Conservation (phyloP, 2,113 vertebrate genomes). For the Octodon degus region DNA sequence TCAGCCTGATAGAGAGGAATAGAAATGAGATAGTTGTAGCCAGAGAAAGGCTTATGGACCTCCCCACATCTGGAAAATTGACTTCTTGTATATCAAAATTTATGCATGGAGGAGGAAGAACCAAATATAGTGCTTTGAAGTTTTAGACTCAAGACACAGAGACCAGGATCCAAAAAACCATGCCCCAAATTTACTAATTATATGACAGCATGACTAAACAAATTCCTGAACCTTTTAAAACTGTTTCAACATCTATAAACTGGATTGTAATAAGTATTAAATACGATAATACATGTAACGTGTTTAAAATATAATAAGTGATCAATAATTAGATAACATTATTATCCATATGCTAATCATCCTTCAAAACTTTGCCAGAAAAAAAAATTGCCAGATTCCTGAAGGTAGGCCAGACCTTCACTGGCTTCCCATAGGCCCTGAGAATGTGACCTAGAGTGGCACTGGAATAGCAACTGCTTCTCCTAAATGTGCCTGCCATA, state of each 20-base stretch:
- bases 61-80: neutral
- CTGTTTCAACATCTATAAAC: slow-evolving; percentile 39
- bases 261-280: neutral
- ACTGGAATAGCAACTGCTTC: neutral
- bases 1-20: neutral
- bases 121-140: neutral
- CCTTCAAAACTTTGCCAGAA: slow-evolving; percentile 46
- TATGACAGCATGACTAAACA: neutral
- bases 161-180: neutral
- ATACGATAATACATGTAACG: neutral
- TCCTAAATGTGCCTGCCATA: neutral
- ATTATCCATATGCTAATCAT: neutral
- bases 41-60: neutral
- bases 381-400: slow-evolving; percentile 34
- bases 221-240: neutral
- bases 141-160: slow-evolving; percentile 32
- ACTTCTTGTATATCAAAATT: neutral
- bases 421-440: neutral
- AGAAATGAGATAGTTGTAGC: neutral
- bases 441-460: neutral
- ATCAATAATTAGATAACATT: neutral
- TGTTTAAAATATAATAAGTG: neutral
- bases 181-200: neutral
- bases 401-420: neutral
- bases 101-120: neutral